Percentiles rank a stretch among this genome's conserved stretches.
Conservation (phyloP, 2,113 vertebrate species). For the Cyanoderma ruficeps region DNA sequence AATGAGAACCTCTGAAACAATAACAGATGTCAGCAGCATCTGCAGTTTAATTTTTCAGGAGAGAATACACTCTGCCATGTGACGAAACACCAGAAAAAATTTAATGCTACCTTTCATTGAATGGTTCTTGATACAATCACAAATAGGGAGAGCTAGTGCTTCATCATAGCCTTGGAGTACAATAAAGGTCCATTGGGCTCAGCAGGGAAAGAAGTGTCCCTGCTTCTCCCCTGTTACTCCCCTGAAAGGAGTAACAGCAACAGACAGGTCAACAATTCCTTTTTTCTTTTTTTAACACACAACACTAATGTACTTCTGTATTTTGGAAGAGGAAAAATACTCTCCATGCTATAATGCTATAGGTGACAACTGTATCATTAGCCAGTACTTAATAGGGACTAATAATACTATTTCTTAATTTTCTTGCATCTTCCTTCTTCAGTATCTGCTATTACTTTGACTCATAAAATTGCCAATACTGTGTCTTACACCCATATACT, state of each 20-base stretch:
- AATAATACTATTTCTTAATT: not conserved
- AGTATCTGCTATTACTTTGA: not conserved
- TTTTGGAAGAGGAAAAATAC: not conserved
- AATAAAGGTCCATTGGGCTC: not conserved
- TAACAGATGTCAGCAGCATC: slow-evolving; percentile 13
- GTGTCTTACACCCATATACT: not conserved
- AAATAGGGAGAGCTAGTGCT: not conserved
- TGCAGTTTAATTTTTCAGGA: not conserved
- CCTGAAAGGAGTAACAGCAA: not conserved
- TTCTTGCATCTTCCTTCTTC: not conserved
- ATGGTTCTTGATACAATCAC: not conserved
- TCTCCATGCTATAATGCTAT: not conserved
- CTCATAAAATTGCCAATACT: not conserved
- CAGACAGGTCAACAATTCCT: not conserved
- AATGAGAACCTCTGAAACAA: not conserved
- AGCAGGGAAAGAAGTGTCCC: not conserved
- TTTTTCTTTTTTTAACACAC: not conserved
- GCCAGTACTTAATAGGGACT: not conserved
- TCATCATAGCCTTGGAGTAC: not conserved
- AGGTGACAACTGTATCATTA: not conserved
- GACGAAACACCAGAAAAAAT: not conserved
- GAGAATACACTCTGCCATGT: not conserved
- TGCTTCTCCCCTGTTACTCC: no score
- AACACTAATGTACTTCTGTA: not conserved
- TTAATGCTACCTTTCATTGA: not conserved